phyloP scores from a whole-genome alignment of 2,113 vertebrate genomes.

The crab-eating macaque (Macaca fascicularis) region T2T-MFA8v1.1 NC_088389.1:97462501-97463000 shows the following conservation, averaged over 20 bases:
- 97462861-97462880: background rate
- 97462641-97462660: background rate
- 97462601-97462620: background rate
- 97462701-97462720: background rate
- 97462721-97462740: background rate
- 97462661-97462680: background rate
- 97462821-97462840: background rate
- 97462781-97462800: conserved; percentile 2
- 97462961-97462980: background rate
- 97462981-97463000: background rate
- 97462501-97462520: background rate
- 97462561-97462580: background rate
- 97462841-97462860: conserved; percentile 11
- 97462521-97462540: background rate
- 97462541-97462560: background rate
- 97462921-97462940: background rate
- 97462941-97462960: background rate
- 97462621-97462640: background rate
- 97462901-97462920: background rate
- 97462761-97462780: background rate
- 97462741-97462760: background rate
- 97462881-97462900: background rate
- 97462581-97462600: background rate
- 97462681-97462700: background rate
- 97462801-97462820: background rate